These are phyloP conservation scores for Leucoraja erinaceus DNA, from an alignment of 2,113 vertebrate species.

Conservation along the genomic window DNA sequence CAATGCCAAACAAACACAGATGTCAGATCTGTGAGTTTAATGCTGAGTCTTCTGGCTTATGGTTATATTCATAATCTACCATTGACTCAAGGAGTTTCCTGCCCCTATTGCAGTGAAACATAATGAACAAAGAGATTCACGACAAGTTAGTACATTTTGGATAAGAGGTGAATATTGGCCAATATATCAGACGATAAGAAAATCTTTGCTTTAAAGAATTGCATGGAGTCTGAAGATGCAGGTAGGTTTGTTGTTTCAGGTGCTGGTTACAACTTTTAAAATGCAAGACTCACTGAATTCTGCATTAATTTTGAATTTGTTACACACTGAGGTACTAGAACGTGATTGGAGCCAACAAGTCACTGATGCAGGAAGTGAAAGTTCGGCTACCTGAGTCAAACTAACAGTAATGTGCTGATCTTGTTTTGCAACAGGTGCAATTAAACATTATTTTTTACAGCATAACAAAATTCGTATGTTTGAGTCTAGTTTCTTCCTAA, in stretches of 20 bases:
- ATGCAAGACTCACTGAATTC: background rate
- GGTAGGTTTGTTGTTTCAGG: background rate
- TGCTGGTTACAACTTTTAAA: background rate
- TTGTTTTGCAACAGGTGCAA: background rate
- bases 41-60: too few species aligned
- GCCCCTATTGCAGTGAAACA: background rate
- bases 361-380: background rate
- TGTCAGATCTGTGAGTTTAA: too few species aligned
- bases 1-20: too few species aligned
- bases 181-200: background rate
- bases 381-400: background rate
- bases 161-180: background rate
- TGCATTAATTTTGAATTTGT: background rate
- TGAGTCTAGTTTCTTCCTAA: background rate
- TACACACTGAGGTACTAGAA: too few species aligned
- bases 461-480: background rate
- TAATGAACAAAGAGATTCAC: background rate
- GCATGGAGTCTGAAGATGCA: background rate
- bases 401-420: background rate
- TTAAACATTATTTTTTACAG: background rate
- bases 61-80: too few species aligned
- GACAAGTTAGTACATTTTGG: background rate
- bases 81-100: too few species aligned
- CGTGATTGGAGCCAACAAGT: too few species aligned
- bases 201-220: too few species aligned